Percentiles rank a stretch among this genome's conserved stretches.
These are phyloP conservation scores for Solen grandis DNA, from an alignment of 1,140 invertebrate genomes.

Conservation along the genomic window DNA sequence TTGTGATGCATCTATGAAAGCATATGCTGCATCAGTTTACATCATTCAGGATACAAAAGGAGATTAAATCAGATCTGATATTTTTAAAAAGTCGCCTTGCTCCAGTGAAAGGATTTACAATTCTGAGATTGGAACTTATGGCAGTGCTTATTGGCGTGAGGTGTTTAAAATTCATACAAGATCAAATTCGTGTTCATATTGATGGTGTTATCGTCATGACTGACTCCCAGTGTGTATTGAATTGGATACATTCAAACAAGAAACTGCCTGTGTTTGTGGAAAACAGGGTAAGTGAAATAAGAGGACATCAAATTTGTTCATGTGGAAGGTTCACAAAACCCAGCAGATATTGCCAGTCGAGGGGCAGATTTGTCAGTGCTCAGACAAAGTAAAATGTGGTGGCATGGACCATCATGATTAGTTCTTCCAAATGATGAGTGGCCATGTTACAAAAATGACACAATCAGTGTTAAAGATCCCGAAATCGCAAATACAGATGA, in stretches of 20 bases:
- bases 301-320: too few species aligned
- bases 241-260: background rate
- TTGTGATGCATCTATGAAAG: too few species aligned
- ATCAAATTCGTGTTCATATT: background rate
- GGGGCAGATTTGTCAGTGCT: background rate
- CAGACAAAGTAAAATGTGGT: background rate
- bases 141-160: constrained; percentile 3
- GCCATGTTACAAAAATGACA: too few species aligned
- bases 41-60: background rate
- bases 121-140: constrained; percentile 6
- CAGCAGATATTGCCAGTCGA: background rate
- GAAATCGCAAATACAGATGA: background rate
- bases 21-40: constrained; percentile 23
- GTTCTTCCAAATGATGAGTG: background rate
- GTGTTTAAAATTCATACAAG: constrained; percentile 1
- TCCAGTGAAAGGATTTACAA: background rate
- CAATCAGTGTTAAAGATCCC: background rate
- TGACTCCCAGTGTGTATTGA: background rate
- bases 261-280: too few species aligned
- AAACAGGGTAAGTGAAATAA: constrained; percentile 17
- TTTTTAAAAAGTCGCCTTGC: constrained; percentile 6
- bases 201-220: background rate
- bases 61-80: background rate
- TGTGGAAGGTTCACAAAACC: too few species aligned
- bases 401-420: constrained; percentile 18